Evolutionary conservation across 2,113 vertebrate genomes (phyloP).

Genomic region (Coptodon rendalli): DNA sequence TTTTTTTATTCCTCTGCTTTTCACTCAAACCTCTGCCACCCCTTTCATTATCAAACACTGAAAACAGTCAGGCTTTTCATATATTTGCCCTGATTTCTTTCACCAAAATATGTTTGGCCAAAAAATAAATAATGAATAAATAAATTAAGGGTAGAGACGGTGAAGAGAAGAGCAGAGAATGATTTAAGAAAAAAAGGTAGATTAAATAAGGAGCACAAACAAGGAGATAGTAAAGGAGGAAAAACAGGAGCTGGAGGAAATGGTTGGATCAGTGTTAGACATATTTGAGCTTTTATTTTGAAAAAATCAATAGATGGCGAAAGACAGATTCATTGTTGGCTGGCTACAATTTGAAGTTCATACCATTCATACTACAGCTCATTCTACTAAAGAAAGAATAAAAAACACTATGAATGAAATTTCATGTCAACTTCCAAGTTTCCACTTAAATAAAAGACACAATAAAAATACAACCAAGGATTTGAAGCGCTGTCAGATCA

Average conservation of each 20-base stretch:
- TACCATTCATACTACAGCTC: background rate
- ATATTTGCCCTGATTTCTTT: background rate
- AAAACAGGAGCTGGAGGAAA: background rate
- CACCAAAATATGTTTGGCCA: background rate
- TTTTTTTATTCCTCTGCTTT: background rate
- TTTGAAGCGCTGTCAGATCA: background rate
- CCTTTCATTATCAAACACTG: background rate
- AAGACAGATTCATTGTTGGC: background rate
- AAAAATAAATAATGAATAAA: background rate
- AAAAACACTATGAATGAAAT: background rate
- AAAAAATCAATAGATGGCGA: accelerated
- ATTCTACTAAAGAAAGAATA: background rate
- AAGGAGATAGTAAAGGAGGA: background rate
- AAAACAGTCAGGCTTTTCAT: background rate
- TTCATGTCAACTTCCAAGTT: background rate
- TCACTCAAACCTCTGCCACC: background rate
- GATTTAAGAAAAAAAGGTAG: background rate
- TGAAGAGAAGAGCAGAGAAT: background rate
- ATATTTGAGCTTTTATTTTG: background rate
- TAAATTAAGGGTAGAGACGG: background rate
- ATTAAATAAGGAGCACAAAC: background rate
- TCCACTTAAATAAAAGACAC: background rate
- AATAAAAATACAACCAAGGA: background rate
- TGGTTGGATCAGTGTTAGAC: background rate
- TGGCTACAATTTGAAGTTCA: background rate